These are phyloP conservation scores for Rapana venosa DNA, from an alignment of 2,888 invertebrate genomes.

Conservation along the genomic window DNA sequence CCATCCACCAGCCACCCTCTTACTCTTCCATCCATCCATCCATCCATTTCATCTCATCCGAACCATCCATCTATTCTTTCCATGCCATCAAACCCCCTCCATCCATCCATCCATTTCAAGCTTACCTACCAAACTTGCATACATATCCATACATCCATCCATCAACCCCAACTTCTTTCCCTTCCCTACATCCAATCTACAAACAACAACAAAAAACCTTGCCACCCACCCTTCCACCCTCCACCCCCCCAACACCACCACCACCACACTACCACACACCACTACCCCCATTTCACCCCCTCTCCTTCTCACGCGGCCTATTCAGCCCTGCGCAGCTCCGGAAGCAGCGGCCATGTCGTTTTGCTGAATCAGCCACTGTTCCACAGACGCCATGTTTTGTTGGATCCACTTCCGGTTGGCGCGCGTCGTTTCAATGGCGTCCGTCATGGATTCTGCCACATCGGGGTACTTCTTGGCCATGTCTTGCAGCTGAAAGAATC, in stretches of 20 bases:
- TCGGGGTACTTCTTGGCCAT: constrained; percentile 32
- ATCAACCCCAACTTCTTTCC: neutral
- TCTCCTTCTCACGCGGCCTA: neutral
- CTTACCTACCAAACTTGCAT: neutral
- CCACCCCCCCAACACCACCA: neutral
- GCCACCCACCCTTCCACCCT: neutral
- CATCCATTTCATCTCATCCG: no score
- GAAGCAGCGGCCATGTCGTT: neutral
- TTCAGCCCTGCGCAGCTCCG: neutral
- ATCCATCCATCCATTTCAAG: no score
- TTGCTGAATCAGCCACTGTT: constrained; percentile 24
- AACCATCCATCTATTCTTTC: no score
- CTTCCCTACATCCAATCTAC: neutral
- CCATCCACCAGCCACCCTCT: no score
- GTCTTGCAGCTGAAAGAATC: constrained; percentile 23
- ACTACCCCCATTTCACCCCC: neutral
- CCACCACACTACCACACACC: neutral
- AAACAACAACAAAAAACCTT: neutral
- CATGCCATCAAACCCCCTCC: no score
- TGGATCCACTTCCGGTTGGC: constrained; percentile 37
- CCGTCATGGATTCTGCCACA: neutral
- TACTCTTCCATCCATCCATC: no score
- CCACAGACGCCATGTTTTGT: constrained; percentile 18
- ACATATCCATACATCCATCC: neutral
- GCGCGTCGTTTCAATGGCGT: constrained; percentile 33